Evolutionary conservation across 1,140 invertebrate species (phyloP).

Genomic region (Lanistes nyassanus): DNA sequence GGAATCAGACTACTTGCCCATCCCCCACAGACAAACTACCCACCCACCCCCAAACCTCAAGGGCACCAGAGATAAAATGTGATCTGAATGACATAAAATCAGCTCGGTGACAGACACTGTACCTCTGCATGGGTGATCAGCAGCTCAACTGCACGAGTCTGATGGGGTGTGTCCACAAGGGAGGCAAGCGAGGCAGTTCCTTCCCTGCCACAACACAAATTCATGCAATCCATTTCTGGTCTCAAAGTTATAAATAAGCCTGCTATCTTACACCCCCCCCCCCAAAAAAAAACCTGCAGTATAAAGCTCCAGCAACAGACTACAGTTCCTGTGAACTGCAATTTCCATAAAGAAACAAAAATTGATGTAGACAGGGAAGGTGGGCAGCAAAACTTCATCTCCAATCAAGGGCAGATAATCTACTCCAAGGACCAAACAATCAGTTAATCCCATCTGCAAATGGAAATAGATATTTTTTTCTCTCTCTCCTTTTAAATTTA

Average conservation of each 20-base stretch:
- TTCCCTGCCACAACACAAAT: slow-evolving; percentile 59
- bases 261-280: no score
- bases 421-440: no score
- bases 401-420: no score
- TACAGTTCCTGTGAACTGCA: no score
- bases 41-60: not conserved
- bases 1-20: no score
- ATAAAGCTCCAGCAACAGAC: not conserved
- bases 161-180: slow-evolving; percentile 72
- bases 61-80: not conserved
- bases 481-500: no score
- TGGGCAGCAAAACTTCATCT: no score
- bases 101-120: not conserved
- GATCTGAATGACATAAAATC: not conserved
- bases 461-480: no score
- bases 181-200: slow-evolving; percentile 70
- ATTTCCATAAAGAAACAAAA: no score
- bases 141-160: slow-evolving; percentile 71
- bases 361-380: not conserved
- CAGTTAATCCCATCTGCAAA: no score
- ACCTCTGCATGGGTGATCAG: slow-evolving; percentile 68
- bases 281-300: not conserved
- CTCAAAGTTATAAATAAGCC: not conserved
- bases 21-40: not conserved
- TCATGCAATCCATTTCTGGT: not conserved